Percentiles rank a stretch among this genome's conserved stretches.
phyloP scores from a whole-genome alignment of 2,888 invertebrate species.

The Ophraella communa region DNA sequence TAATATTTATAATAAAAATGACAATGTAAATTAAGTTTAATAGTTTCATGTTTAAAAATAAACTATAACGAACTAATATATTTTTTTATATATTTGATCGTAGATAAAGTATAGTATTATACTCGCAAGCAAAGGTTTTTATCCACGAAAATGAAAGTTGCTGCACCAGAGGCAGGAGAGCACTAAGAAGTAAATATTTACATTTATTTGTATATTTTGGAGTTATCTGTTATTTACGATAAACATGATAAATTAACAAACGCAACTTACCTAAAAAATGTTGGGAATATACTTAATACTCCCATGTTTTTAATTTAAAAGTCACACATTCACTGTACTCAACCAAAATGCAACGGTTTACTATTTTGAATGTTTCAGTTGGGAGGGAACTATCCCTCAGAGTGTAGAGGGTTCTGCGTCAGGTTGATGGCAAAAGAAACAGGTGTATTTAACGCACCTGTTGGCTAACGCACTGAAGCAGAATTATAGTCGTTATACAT shows the following conservation, averaged over 20 bases:
- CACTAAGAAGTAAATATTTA: neutral
- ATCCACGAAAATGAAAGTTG: too few relatives aligned
- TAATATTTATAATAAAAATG: too few relatives aligned
- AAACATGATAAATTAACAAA: neutral
- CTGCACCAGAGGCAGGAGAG: too few relatives aligned
- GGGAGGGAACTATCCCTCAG: conserved; percentile 1
- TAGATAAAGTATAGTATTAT: too few relatives aligned
- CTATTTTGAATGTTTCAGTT: neutral
- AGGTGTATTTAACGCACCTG: conserved; percentile 19
- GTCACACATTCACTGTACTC: neutral
- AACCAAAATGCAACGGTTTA: conserved; percentile 7
- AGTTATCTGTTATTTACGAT: neutral
- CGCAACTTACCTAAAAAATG: conserved; percentile 16
- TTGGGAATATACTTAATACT: conserved; percentile 15
- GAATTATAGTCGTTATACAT: conserved; percentile 12
- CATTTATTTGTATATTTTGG: too few relatives aligned
- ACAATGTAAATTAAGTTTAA: too few relatives aligned
- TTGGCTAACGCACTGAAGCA: neutral
- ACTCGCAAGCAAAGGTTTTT: too few relatives aligned
- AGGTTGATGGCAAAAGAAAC: conserved; percentile 13
- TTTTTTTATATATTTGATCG: too few relatives aligned
- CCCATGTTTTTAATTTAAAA: conserved; percentile 9
- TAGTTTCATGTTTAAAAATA: too few relatives aligned
- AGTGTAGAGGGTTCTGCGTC: neutral
- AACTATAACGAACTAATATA: too few relatives aligned